Base-by-base conservation (phyloP, 1,140 invertebrate genomes). In the Drosophila tristis region DNA sequence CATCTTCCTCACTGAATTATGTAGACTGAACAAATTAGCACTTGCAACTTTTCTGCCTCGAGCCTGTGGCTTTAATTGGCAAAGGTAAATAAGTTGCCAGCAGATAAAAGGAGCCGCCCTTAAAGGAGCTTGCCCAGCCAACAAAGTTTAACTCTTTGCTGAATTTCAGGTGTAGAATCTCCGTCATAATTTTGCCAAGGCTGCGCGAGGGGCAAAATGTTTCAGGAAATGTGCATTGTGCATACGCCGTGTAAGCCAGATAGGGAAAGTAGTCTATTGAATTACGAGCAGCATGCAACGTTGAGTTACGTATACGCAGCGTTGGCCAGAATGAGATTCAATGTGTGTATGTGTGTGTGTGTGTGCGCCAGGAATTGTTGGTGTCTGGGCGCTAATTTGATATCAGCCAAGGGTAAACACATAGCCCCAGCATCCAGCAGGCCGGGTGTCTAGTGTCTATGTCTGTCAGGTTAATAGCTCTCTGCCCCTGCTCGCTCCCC, bases 401-500 rank as follows among this genome's bases (percentile, higher is more conserved):
- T 51, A 45, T 20, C 55, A 55, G 54, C 55, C 51, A 70, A 57
- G 64, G 26, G 64, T 68, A 70, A 70, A 58, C 44, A 68, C 67
- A 70, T 67, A 31, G 31, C 31, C 31, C 6, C 31, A 8, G 8
- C 35, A 39, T 5, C 11, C 26, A 29, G 0, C 26, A 29, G 26
- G 23, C 2, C 29, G 53, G 13, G 20, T 47, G 42, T 59, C 25
- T 35, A 8, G 42, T 60, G 49, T 66, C 61, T 55, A 49, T 75
- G 60, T 50, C 51, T 59, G 78, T 68, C 82, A 66, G 54, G 68
- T 71, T 80, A 85, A 85, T 80, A 86, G 81, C 66, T 51, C 9
- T 20, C 9, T 35, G 13, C 23, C 39, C 20, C 31, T 5, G 29
- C 29, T 20, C 29, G 2, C 20, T 16, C 8, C 20, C 53, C 23